These are phyloP conservation scores for Leptinotarsa peninsularis DNA, from an alignment of 2,888 invertebrate species.

Conservation along the genomic window DNA sequence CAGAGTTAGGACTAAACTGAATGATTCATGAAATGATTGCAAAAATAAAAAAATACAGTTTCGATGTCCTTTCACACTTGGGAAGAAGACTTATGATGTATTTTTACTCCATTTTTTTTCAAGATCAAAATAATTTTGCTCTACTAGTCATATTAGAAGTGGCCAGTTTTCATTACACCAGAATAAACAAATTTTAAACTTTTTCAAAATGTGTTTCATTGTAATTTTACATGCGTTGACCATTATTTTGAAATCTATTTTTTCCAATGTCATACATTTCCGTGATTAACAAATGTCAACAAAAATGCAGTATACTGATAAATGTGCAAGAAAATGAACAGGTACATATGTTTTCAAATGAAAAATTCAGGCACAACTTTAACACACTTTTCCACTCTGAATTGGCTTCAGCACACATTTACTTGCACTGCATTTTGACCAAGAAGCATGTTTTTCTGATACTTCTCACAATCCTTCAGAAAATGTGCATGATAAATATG, in stretches of 20 bases:
- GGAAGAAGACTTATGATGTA: no score
- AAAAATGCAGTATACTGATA: slow-evolving; percentile 54
- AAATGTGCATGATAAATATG: slow-evolving; percentile 20
- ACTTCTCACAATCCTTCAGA: background rate
- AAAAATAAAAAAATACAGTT: no score
- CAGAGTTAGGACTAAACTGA: no score
- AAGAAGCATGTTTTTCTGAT: slow-evolving; percentile 40
- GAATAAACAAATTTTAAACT: background rate
- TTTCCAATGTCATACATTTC: slow-evolving; percentile 24
- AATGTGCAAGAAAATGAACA: slow-evolving; percentile 50
- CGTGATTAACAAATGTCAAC: slow-evolving; percentile 34
- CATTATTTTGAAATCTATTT: background rate
- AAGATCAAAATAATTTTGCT: no score
- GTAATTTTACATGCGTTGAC: slow-evolving; percentile 31
- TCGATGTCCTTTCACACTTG: no score
- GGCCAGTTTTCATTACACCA: no score
- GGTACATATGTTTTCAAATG: slow-evolving; percentile 41
- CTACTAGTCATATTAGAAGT: no score
- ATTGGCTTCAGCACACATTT: slow-evolving; percentile 61
- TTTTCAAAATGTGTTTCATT: background rate
- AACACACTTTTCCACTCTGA: slow-evolving; percentile 48
- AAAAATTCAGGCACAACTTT: slow-evolving; percentile 45
- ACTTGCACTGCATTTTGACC: slow-evolving; percentile 60
- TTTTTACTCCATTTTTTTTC: no score
- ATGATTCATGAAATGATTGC: no score